A percentile compares a stretch with the other conserved stretches of the same genome.
phyloP scores from a whole-genome alignment of 2,113 vertebrate genomes.

The Forbesichthys papilliferus region DNA sequence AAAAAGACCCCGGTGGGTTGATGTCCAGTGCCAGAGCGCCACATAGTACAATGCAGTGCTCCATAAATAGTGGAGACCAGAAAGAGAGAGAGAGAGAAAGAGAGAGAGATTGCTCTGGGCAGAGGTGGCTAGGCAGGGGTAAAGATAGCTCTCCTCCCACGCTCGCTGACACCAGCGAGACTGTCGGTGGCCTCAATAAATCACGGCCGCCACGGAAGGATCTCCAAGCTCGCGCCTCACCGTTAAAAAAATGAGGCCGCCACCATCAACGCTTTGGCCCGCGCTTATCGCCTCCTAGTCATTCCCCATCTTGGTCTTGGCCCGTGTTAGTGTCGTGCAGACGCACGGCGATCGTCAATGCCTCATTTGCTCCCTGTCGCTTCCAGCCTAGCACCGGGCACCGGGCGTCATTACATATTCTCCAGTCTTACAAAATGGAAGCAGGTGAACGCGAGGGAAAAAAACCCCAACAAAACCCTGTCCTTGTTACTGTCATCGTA shows the following conservation, averaged over 20 bases:
- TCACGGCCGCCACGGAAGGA: conserved; percentile 53
- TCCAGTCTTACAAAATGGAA: conserved; percentile 23
- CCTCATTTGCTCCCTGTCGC: conserved; percentile 38
- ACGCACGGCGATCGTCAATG: conserved; percentile 25
- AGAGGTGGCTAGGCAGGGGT: conserved; percentile 65
- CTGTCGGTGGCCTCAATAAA: conserved; percentile 69
- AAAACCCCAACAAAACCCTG: conserved; percentile 1
- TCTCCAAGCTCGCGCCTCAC: conserved; percentile 49
- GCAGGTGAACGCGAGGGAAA: background rate
- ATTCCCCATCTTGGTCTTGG: conserved; percentile 5
- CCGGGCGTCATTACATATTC: conserved; percentile 52
- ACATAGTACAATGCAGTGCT: conserved; percentile 59
- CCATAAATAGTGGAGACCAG: conserved; percentile 73
- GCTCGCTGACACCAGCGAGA: conserved; percentile 45
- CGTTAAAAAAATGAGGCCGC: conserved; percentile 31
- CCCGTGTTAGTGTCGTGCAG: conserved; percentile 18
- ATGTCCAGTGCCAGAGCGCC: conserved; percentile 56
- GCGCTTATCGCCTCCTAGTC: background rate
- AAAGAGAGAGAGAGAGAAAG: conserved; percentile 31
- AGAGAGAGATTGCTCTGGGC: conserved; percentile 14
- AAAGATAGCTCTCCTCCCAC: conserved; percentile 70
- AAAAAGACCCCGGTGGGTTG: conserved; percentile 61
- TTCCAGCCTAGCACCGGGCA: background rate
- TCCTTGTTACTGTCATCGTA: conserved; percentile 9
- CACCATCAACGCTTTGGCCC: background rate